These are phyloP conservation scores for Drosophila sechellia DNA, from an alignment of 1,140 invertebrate species.

Conservation along the genomic window DNA sequence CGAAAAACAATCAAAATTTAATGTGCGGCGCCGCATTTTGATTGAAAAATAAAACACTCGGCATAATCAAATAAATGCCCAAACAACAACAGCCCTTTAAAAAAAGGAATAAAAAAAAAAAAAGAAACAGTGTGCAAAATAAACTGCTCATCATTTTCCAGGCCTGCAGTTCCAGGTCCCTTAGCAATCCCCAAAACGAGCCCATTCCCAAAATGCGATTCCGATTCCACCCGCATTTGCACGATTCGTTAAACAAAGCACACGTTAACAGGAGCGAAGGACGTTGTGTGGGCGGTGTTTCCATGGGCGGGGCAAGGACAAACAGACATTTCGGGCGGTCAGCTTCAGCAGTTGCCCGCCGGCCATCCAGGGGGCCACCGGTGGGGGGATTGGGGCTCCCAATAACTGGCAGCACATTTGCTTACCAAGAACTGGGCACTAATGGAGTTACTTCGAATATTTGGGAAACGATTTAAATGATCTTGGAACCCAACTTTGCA, in stretches of 20 bases:
- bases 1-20: constrained; percentile 80
- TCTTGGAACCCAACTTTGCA: neutral
- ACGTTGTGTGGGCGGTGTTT: constrained; percentile 5
- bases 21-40: constrained; percentile 76
- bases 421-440: constrained; percentile 5
- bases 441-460: neutral
- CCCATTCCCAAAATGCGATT: constrained; percentile 19
- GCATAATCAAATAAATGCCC: constrained; percentile 75
- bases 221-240: constrained; percentile 81
- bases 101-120: neutral
- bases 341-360: constrained; percentile 57
- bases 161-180: constrained; percentile 13
- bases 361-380: constrained; percentile 27
- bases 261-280: constrained; percentile 70
- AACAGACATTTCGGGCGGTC: constrained; percentile 45
- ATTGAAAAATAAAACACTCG: constrained; percentile 80
- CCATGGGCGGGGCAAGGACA: constrained; percentile 10
- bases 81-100: constrained; percentile 22
- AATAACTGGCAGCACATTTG: constrained; percentile 51
- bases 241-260: constrained; percentile 85
- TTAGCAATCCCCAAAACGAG: constrained; percentile 24
- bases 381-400: neutral
- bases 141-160: constrained; percentile 66
- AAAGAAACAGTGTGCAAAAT: constrained; percentile 63
- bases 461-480: neutral